Conservation (phyloP, 2,797 vertebrate species). For the Lindbergichthys nudifrons region DNA sequence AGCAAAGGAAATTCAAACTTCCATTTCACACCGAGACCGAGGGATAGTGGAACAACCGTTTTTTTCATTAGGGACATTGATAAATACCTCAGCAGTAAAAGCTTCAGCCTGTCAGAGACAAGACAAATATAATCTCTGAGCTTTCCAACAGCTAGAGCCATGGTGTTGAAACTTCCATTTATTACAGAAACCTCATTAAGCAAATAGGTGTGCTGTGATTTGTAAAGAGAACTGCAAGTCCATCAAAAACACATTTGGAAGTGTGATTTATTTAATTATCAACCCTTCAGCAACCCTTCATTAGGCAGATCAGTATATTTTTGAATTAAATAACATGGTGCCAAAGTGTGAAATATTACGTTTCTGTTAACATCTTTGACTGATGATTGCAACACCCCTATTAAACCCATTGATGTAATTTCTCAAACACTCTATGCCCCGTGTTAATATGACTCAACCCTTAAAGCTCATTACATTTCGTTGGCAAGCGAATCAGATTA, state of each 20-base stretch:
- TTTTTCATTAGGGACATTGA: neutral
- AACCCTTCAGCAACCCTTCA: neutral
- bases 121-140: neutral
- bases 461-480: neutral
- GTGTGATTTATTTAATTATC: constrained; percentile 15
- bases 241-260: neutral
- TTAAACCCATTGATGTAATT: constrained; percentile 29
- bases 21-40: constrained; percentile 28
- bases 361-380: constrained; percentile 13
- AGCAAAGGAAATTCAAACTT: constrained; percentile 32
- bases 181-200: constrained; percentile 3
- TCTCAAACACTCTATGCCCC: constrained; percentile 11
- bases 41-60: neutral
- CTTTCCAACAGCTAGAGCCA: neutral
- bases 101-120: neutral
- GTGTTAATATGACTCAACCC: constrained; percentile 3
- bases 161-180: neutral
- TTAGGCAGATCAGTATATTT: constrained; percentile 3
- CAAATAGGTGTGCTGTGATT: neutral
- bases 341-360: neutral
- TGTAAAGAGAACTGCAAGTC: neutral
- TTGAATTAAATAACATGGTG: neutral
- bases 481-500: neutral
- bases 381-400: constrained; percentile 23
- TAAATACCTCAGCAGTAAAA: constrained; percentile 11